A percentile compares a stretch with the other conserved stretches of the same genome.
phyloP scores from a whole-genome alignment of 2,797 vertebrate genomes.

The Trachurus trachurus region DNA sequence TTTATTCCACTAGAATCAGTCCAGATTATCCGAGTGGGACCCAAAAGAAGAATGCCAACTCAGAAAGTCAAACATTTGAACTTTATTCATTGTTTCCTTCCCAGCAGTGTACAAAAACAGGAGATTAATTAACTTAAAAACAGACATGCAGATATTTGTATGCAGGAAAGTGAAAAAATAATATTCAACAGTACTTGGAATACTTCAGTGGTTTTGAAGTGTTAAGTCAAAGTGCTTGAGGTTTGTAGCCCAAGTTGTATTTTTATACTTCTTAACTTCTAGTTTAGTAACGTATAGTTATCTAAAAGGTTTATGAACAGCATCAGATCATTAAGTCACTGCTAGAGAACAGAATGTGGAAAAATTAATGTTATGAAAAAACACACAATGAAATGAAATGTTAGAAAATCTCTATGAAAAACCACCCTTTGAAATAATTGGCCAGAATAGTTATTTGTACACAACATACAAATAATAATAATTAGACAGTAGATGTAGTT shows the following conservation, averaged over 20 bases:
- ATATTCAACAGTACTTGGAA: background rate
- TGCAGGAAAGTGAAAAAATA: background rate
- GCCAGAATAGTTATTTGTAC: background rate
- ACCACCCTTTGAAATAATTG: conserved; percentile 5
- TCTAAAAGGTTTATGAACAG: conserved; percentile 12
- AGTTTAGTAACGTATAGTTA: background rate
- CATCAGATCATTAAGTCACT: conserved; percentile 3
- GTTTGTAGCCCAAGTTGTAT: background rate
- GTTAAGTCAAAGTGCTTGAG: conserved; percentile 34
- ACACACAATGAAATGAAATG: conserved; percentile 23
- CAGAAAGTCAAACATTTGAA: conserved; percentile 33
- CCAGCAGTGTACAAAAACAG: conserved; percentile 28
- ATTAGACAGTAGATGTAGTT: conserved; percentile 6
- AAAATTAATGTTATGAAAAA: conserved; percentile 1
- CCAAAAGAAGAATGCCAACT: conserved; percentile 25
- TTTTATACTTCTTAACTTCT: background rate
- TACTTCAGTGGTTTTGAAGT: conserved; percentile 22
- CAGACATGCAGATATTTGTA: conserved; percentile 12
- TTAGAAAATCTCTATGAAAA: conserved; percentile 24
- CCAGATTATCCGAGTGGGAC: conserved; percentile 30
- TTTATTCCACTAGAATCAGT: background rate
- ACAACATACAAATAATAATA: conserved; percentile 21
- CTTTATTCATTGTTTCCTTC: conserved; percentile 59
- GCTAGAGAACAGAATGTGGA: background rate
- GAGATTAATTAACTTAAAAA: conserved; percentile 34